Conservation (phyloP, 2,113 vertebrate genomes). For the Hypocryptadius cinnamomeus region DNA sequence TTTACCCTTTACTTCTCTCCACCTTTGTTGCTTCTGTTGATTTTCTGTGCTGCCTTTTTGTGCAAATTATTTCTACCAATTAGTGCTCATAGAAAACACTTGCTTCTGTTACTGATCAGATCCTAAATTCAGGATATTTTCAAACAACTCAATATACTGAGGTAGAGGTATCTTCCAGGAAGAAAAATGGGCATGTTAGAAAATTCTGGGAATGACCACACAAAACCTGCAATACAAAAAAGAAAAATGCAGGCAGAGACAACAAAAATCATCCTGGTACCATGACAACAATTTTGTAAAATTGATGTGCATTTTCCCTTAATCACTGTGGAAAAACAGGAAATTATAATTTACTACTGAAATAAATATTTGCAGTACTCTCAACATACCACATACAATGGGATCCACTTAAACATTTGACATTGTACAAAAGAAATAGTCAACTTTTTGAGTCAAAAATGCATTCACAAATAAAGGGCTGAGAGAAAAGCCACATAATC, state of each 20-base stretch:
- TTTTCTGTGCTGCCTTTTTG: neutral
- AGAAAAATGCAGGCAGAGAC: neutral
- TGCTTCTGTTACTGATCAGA: neutral
- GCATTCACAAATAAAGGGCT: neutral
- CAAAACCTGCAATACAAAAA: neutral
- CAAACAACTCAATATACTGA: neutral
- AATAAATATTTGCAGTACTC: neutral
- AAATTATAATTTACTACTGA: neutral
- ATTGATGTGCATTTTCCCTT: neutral
- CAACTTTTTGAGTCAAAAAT: neutral
- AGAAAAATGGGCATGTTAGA: neutral
- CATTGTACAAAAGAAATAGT: neutral
- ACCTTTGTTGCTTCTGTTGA: neutral
- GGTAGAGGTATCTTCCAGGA: neutral
- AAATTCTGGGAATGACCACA: neutral
- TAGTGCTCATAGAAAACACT: neutral
- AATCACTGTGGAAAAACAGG: neutral
- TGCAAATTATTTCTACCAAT: neutral
- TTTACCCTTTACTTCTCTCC: neutral
- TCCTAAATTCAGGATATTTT: neutral
- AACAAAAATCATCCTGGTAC: neutral
- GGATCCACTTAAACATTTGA: neutral
- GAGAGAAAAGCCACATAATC: neutral
- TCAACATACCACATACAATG: neutral
- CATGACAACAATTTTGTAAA: neutral